A percentile compares a stretch with the other conserved stretches of the same genome.
Evolutionary conservation across 2,888 invertebrate genomes (phyloP).

Genomic region (Neoaliturus tenellus): DNA sequence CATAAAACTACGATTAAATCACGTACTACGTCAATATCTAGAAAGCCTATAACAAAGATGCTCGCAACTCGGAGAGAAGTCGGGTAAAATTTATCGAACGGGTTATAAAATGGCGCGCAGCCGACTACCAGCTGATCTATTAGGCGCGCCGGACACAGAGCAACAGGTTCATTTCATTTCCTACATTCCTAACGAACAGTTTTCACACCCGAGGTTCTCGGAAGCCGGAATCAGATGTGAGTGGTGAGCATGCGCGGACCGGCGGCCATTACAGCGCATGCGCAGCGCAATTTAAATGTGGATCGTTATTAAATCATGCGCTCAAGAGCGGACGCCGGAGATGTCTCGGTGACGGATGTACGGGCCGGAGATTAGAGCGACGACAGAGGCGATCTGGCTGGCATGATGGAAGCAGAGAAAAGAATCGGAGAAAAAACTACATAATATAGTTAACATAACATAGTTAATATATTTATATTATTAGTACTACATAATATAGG

Average conservation of each 20-base stretch:
- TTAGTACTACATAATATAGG: too few species aligned
- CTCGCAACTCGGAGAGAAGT: background rate
- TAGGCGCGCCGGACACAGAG: constrained; percentile 17
- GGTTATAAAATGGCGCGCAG: constrained; percentile 23
- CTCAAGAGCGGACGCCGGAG: background rate
- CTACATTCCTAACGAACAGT: constrained; percentile 50
- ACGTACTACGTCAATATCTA: too few species aligned
- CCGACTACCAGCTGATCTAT: constrained; percentile 39
- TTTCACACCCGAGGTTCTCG: constrained; percentile 42
- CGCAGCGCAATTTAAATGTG: constrained; percentile 48
- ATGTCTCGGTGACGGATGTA: background rate
- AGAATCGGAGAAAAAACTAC: too few species aligned
- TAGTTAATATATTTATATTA: too few species aligned
- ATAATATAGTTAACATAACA: too few species aligned
- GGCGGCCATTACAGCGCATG: constrained; percentile 6
- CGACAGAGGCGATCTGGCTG: background rate
- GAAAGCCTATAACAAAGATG: background rate
- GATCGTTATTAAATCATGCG: constrained; percentile 48
- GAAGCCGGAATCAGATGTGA: background rate
- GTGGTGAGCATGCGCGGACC: background rate
- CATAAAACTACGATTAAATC: background rate
- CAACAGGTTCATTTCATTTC: constrained; percentile 47
- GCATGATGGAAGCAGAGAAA: too few species aligned
- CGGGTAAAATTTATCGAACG: constrained; percentile 23
- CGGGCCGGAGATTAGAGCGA: background rate